Conservation (phyloP, 2,888 invertebrate species). For the Uropetala carovei region DNA sequence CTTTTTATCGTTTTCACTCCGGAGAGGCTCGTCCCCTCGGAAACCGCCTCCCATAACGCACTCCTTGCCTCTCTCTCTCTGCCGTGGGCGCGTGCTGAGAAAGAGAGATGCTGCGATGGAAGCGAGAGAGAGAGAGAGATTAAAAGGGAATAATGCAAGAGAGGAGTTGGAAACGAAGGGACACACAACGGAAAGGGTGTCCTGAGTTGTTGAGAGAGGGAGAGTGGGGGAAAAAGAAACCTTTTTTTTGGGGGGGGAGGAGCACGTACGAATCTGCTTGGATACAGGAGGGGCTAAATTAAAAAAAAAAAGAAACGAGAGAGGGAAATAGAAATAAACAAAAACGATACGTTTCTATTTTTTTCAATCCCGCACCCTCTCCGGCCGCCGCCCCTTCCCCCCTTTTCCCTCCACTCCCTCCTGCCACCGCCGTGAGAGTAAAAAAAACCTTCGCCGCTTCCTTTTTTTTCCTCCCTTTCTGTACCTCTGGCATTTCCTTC, state of each 20-base stretch:
- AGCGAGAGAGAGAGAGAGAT: too few species aligned
- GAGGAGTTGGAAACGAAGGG: not conserved
- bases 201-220: not conserved
- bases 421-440: not conserved
- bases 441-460: not conserved
- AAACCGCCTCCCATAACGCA: not conserved
- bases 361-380: constrained; percentile 37
- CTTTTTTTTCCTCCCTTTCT: not conserved
- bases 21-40: not conserved
- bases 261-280: constrained; percentile 18
- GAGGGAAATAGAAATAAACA: constrained; percentile 58
- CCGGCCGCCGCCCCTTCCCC: not conserved
- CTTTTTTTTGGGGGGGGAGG: not conserved
- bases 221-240: not conserved
- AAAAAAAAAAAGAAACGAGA: not conserved
- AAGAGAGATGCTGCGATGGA: not conserved
- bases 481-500: not conserved
- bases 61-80: not conserved
- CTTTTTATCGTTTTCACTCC: constrained; percentile 7
- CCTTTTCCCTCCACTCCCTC: not conserved
- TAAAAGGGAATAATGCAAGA: not conserved
- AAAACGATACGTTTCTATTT: constrained; percentile 16
- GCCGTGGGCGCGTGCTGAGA: not conserved
- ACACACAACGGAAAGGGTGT: not conserved
- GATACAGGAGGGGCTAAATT: not conserved